Percentiles rank a stretch among this genome's conserved stretches.
Evolutionary conservation across 2,888 invertebrate species (phyloP).

Genomic region (Pardosa pseudoannulata): DNA sequence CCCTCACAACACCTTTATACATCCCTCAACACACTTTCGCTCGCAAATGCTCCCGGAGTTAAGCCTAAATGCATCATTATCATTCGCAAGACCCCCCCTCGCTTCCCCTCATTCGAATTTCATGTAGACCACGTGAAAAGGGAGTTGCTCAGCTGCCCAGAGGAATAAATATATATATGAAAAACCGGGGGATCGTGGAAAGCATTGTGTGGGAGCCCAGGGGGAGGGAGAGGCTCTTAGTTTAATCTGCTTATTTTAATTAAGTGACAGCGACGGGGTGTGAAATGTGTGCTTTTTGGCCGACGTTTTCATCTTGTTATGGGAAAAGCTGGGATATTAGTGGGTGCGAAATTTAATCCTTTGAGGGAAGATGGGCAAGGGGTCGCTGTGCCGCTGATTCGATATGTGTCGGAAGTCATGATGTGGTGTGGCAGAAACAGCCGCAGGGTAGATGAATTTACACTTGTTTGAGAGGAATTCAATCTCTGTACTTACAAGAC

Average conservation of each 20-base stretch:
- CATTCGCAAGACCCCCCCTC: not conserved
- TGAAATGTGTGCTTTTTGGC: constrained; percentile 64
- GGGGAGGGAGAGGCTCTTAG: not conserved
- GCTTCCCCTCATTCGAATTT: constrained; percentile 56
- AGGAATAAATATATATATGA: constrained; percentile 33
- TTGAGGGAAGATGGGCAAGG: not conserved
- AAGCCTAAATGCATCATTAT: constrained; percentile 56
- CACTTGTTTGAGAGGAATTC: no score
- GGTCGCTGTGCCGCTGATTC: not conserved
- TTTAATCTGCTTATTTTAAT: constrained; percentile 72
- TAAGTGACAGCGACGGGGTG: constrained; percentile 60
- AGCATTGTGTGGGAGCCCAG: not conserved
- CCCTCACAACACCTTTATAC: constrained; percentile 47
- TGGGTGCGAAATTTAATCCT: constrained; percentile 62
- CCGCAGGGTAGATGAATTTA: no score
- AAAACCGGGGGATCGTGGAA: not conserved
- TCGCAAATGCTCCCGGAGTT: constrained; percentile 12
- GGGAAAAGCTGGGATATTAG: constrained; percentile 43
- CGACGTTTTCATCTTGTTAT: constrained; percentile 64
- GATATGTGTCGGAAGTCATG: not conserved
- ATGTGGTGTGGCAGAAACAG: not conserved
- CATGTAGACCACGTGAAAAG: constrained; percentile 29
- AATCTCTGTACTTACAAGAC: no score
- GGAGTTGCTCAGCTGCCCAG: constrained; percentile 19
- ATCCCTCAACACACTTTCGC: constrained; percentile 43